Conservation (phyloP, 2,113 vertebrate species). For the Gallinago media region DNA sequence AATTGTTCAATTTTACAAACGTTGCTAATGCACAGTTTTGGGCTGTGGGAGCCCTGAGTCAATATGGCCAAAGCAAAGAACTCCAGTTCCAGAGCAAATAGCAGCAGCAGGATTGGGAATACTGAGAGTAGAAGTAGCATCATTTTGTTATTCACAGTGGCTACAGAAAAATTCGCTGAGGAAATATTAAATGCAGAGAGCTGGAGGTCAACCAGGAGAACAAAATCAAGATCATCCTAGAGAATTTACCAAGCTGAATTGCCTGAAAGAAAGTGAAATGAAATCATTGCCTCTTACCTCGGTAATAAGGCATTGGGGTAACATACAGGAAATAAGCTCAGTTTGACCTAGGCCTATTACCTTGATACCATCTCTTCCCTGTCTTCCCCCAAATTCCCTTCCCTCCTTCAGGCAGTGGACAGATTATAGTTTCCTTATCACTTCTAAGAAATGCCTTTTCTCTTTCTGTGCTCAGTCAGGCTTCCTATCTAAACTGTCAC, state of each 20-base stretch:
- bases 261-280: neutral
- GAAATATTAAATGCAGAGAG: neutral
- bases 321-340: neutral
- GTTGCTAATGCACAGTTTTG: neutral
- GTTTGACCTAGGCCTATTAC: neutral
- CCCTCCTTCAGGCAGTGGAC: neutral
- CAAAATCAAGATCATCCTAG: neutral
- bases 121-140: neutral
- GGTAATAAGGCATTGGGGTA: neutral
- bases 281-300: neutral
- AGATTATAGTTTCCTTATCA: neutral
- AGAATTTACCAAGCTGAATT: neutral
- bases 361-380: neutral
- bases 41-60: neutral
- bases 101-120: neutral
- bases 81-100: slow-evolving; percentile 18
- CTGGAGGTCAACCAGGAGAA: neutral
- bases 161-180: neutral
- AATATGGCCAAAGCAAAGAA: neutral
- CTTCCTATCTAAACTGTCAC: neutral
- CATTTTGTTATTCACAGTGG: neutral
- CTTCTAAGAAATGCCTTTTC: neutral
- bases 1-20: neutral
- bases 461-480: neutral
- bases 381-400: neutral